Conservation (phyloP, 2,797 vertebrate species). For the Centroberyx gerrardi region DNA sequence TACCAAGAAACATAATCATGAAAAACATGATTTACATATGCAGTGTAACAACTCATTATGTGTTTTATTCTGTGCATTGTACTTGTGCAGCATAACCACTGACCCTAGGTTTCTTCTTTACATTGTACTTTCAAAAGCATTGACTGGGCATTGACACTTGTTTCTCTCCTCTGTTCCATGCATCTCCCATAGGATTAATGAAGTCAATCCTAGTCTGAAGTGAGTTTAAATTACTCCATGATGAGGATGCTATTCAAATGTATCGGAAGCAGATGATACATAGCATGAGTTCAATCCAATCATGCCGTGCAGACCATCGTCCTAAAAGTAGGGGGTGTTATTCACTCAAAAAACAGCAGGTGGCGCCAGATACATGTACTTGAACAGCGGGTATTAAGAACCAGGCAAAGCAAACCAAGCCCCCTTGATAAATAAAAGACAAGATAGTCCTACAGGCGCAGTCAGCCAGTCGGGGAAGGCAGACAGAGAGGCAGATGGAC, state of each 20-base stretch:
- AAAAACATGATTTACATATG: background rate
- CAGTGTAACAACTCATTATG: background rate
- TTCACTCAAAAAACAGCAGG: conserved; percentile 80
- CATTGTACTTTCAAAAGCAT: conserved; percentile 56
- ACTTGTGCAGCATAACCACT: conserved; percentile 30
- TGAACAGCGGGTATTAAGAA: conserved; percentile 54
- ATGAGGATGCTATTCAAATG: conserved; percentile 67
- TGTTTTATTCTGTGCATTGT: background rate
- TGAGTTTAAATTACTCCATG: conserved; percentile 56
- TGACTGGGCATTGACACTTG: conserved; percentile 37
- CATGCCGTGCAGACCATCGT: conserved; percentile 79
- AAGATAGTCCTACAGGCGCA: conserved; percentile 55
- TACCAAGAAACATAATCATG: background rate
- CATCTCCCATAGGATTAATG: conserved; percentile 73
- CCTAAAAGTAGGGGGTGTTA: conserved; percentile 57
- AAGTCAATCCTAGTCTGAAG: conserved; percentile 51
- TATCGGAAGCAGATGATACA: conserved; percentile 75
- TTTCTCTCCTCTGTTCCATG: conserved; percentile 73
- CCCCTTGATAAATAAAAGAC: conserved; percentile 29
- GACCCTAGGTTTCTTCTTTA: conserved; percentile 20
- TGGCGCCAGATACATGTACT: conserved; percentile 78
- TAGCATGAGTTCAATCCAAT: conserved; percentile 75
- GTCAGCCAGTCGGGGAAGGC: conserved; percentile 47
- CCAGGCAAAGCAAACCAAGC: conserved; percentile 71
- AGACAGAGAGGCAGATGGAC: conserved; percentile 57